A percentile compares a stretch with the other conserved stretches of the same genome.
These are phyloP conservation scores for Oenanthe oenanthe DNA, from an alignment of 2,113 vertebrate genomes.

Conservation along the genomic window DNA sequence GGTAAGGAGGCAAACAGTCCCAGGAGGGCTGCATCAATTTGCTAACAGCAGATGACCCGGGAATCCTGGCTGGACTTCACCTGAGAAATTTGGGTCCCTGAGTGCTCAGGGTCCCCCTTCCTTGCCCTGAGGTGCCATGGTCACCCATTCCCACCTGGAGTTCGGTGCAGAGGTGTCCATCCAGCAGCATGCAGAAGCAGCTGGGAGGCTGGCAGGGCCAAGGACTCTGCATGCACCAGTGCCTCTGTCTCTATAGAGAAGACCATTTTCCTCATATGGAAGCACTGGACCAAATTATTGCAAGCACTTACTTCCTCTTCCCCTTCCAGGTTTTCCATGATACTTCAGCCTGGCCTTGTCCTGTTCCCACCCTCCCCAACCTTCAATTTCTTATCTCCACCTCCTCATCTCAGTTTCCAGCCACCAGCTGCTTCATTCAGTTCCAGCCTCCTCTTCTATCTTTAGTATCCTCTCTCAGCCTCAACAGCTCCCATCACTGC, in stretches of 20 bases:
- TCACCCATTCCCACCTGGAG: neutral
- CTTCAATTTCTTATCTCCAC: neutral
- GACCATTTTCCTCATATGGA: neutral
- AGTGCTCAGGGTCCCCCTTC: neutral
- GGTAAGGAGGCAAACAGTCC: neutral
- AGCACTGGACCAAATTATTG: neutral
- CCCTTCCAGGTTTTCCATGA: neutral
- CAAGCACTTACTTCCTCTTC: neutral
- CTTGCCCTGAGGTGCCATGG: neutral
- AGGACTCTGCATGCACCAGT: fast-evolving
- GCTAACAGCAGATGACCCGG: neutral
- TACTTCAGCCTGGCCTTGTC: neutral
- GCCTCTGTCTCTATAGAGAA: neutral
- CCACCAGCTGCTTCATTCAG: neutral
- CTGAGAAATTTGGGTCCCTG: neutral
- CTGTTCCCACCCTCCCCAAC: neutral
- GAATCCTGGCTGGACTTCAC: neutral
- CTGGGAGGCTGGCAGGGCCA: fast-evolving
- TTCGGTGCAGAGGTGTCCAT: neutral
- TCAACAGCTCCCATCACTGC: neutral
- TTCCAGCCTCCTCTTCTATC: neutral
- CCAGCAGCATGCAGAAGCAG: neutral
- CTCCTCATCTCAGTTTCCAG: slow-evolving; percentile 26
- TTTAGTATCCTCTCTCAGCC: neutral
- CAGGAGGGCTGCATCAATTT: neutral